Percentiles rank a stretch among this genome's conserved stretches.
Conservation (phyloP, 2,888 invertebrate genomes). For the Agrotis puta region DNA sequence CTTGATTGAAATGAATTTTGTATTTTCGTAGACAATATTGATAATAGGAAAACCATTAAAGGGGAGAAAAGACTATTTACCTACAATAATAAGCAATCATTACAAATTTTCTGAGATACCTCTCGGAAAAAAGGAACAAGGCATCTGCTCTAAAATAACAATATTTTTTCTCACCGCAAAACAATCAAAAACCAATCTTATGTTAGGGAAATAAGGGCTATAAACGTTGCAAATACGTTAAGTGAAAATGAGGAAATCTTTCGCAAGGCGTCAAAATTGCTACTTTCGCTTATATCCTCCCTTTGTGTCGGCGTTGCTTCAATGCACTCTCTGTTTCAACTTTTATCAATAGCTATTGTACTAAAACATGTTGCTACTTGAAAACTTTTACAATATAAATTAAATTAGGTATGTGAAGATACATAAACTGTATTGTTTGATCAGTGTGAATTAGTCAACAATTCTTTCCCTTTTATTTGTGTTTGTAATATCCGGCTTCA, state of each 20-base stretch:
- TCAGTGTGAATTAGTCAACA: neutral
- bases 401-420: constrained; percentile 9
- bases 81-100: constrained; percentile 32
- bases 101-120: constrained; percentile 54
- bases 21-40: neutral
- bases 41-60: neutral
- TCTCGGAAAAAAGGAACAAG: constrained; percentile 75
- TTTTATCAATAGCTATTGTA: constrained; percentile 72
- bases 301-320: constrained; percentile 79
- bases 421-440: neutral
- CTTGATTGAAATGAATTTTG: neutral
- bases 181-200: constrained; percentile 47
- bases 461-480: too few species aligned
- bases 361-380: constrained; percentile 47
- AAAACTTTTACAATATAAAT: constrained; percentile 29
- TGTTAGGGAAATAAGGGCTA: constrained; percentile 54
- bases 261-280: constrained; percentile 83
- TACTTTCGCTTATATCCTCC: constrained; percentile 82
- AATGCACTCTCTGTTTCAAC: constrained; percentile 78
- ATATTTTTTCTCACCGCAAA: constrained; percentile 40
- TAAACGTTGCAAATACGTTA: constrained; percentile 57
- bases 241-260: constrained; percentile 73
- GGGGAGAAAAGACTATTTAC: constrained; percentile 5
- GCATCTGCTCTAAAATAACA: constrained; percentile 75
- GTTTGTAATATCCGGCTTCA: neutral